A percentile compares a stretch with the other conserved stretches of the same genome.
phyloP scores from a whole-genome alignment of 1,140 invertebrate genomes.

The Zaprionus gabonicus region DNA sequence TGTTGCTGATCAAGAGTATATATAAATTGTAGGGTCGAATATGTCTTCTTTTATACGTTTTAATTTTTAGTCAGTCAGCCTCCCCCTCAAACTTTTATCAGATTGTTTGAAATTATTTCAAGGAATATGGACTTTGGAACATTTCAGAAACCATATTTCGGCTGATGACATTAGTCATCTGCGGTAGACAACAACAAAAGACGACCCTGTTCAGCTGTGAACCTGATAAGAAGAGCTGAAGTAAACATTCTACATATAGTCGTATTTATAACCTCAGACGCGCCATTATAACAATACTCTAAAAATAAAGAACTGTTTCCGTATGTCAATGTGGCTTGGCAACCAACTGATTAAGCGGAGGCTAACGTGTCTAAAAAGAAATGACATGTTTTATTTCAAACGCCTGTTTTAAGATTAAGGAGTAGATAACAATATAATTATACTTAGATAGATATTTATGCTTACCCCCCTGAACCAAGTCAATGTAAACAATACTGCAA shows the following conservation, averaged over 20 bases:
- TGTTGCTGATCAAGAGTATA: too few species aligned
- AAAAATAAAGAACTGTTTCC: constrained; percentile 34
- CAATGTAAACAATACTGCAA: constrained; percentile 9
- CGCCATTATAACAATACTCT: constrained; percentile 20
- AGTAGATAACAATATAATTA: neutral
- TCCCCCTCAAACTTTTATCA: neutral
- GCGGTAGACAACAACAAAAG: constrained; percentile 53
- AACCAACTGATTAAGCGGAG: constrained; percentile 8
- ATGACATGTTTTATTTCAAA: neutral
- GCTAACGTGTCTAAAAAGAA: neutral
- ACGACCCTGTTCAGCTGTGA: constrained; percentile 42
- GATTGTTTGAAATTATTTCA: neutral
- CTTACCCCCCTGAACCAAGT: constrained; percentile 2
- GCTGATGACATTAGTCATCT: constrained; percentile 67
- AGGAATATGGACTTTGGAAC: constrained; percentile 3
- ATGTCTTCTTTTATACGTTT: too few species aligned
- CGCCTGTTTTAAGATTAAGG: neutral
- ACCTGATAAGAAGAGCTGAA: constrained; percentile 43
- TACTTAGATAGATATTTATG: neutral
- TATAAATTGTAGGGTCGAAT: too few species aligned
- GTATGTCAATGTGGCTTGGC: constrained; percentile 14
- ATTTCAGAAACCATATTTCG: constrained; percentile 31
- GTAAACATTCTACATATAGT: constrained; percentile 39
- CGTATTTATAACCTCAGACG: constrained; percentile 36
- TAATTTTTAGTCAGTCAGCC: neutral